These are phyloP conservation scores for Lymantria monacha DNA, from an alignment of 2,888 invertebrate genomes.

Conservation along the genomic window DNA sequence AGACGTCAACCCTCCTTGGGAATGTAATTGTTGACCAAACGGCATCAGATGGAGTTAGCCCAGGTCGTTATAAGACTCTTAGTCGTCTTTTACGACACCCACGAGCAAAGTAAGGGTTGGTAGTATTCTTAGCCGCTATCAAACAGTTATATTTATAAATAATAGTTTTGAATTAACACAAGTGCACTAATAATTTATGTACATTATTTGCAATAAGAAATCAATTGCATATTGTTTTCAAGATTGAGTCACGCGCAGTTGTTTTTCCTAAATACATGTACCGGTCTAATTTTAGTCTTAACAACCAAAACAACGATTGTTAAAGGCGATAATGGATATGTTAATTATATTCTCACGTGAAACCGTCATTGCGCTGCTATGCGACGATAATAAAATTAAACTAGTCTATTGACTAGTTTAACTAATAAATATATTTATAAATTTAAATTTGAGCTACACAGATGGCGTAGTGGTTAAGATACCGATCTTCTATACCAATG, in stretches of 20 bases:
- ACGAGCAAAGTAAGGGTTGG: too few species aligned
- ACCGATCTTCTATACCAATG: too few species aligned
- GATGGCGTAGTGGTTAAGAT: neutral
- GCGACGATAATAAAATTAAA: too few species aligned
- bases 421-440: too few species aligned
- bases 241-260: constrained; percentile 13
- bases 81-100: too few species aligned
- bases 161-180: neutral
- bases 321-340: constrained; percentile 18
- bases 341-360: constrained; percentile 12
- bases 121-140: neutral
- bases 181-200: constrained; percentile 2
- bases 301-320: constrained; percentile 5
- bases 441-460: too few species aligned
- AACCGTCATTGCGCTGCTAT: neutral
- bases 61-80: too few species aligned
- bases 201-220: constrained; percentile 13
- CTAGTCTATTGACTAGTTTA: too few species aligned
- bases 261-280: constrained; percentile 13
- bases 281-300: constrained; percentile 19
- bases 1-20: too few species aligned
- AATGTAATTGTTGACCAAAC: too few species aligned
- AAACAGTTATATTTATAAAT: neutral
- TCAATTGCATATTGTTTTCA: constrained; percentile 8
- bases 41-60: too few species aligned